Conservation (phyloP, 2,113 vertebrate species). For the Tinamus guttatus region DNA sequence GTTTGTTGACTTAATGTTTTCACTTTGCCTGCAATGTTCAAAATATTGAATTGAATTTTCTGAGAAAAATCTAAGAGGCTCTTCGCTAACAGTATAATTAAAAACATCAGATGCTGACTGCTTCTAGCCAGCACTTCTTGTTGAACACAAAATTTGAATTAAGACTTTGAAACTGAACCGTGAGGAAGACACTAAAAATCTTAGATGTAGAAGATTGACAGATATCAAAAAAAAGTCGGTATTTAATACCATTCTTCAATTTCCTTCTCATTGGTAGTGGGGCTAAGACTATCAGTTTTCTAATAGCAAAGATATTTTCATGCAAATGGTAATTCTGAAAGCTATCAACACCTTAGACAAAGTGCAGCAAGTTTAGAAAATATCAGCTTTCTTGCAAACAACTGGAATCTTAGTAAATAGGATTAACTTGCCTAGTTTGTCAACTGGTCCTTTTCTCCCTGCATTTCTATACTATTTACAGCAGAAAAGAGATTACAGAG, state of each 20-base stretch:
- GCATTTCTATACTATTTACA: slow-evolving; percentile 32
- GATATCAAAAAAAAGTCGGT: background rate
- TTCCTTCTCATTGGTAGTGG: background rate
- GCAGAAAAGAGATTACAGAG: slow-evolving; percentile 4
- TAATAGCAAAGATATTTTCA: slow-evolving; percentile 70
- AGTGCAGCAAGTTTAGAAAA: slow-evolving; percentile 29
- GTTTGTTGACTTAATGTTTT: background rate
- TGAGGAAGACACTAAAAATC: background rate
- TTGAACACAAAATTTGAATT: background rate
- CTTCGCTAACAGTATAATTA: background rate
- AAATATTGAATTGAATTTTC: background rate
- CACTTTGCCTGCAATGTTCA: background rate
- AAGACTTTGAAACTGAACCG: background rate
- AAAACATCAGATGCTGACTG: background rate
- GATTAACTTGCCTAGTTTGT: slow-evolving; percentile 20
- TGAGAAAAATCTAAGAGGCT: background rate
- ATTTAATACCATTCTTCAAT: background rate
- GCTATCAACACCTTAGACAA: slow-evolving; percentile 67
- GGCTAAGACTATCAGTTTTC: slow-evolving; percentile 16
- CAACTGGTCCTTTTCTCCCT: slow-evolving; percentile 1
- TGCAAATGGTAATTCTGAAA: slow-evolving; percentile 50
- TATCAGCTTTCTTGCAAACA: slow-evolving; percentile 61
- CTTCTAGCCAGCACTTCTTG: background rate
- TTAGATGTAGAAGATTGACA: background rate
- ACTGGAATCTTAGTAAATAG: slow-evolving; percentile 14